Evolutionary conservation across 2,113 vertebrate species (phyloP).

Genomic region (Nothoprocta perdicaria): DNA sequence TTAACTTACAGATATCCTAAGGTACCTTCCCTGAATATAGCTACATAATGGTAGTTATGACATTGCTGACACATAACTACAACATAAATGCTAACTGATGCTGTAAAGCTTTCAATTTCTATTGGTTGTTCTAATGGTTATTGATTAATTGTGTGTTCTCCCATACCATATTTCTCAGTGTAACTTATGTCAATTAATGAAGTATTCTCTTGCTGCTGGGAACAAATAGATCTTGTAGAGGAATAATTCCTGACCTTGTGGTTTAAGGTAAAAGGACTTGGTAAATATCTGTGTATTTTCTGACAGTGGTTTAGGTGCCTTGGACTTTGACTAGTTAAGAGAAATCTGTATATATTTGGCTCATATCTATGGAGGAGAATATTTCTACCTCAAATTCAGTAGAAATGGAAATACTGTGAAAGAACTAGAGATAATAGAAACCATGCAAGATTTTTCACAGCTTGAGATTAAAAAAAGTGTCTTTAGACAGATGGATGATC

Average conservation of each 20-base stretch:
- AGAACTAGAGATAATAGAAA: not conserved
- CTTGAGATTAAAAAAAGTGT: not conserved
- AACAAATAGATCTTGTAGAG: not conserved
- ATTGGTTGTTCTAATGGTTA: not conserved
- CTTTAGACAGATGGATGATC: not conserved
- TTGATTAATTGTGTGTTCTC: constrained; percentile 21
- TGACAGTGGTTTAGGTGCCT: not conserved
- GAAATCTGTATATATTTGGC: not conserved
- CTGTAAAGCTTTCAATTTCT: not conserved
- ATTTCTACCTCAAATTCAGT: not conserved
- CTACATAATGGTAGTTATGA: too few relatives aligned
- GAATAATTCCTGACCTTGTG: not conserved
- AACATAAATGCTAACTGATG: not conserved
- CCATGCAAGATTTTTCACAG: not conserved
- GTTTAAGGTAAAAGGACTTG: not conserved
- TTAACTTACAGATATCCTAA: not conserved
- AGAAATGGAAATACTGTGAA: not conserved
- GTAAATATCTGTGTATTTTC: not conserved
- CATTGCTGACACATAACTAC: not conserved
- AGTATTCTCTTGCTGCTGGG: not conserved
- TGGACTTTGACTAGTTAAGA: not conserved
- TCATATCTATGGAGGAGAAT: not conserved
- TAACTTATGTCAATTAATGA: constrained; percentile 21
- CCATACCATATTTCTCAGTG: not conserved
- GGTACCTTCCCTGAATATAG: not conserved